Percentiles rank a stretch among this genome's conserved stretches.
Conservation (phyloP, 2,888 invertebrate species). For the Charanyca ferruginea region DNA sequence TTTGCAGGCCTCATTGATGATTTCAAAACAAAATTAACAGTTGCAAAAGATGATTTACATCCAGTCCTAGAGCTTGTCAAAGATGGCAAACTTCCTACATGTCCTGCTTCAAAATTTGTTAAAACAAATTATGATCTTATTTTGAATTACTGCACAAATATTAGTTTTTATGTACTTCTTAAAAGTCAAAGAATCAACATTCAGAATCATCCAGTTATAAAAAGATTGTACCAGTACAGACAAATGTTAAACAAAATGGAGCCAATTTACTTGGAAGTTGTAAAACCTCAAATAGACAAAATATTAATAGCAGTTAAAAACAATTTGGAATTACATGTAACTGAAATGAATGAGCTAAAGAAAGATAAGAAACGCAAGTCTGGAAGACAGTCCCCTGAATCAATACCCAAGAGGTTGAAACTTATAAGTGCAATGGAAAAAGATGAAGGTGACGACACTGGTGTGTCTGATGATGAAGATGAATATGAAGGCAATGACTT, state of each 20-base stretch:
- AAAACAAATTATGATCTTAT: constrained; percentile 93
- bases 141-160: constrained; percentile 96
- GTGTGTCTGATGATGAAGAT: constrained; percentile 86
- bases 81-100: constrained; percentile 91
- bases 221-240: constrained; percentile 95
- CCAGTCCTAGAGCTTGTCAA: constrained; percentile 93
- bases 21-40: constrained; percentile 93
- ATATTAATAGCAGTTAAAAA: constrained; percentile 91
- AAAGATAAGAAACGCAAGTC: constrained; percentile 80
- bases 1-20: constrained; percentile 95
- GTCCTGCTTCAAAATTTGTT: constrained; percentile 93
- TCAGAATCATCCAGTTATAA: constrained; percentile 97
- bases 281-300: constrained; percentile 93
- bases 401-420: constrained; percentile 83
- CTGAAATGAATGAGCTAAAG: constrained; percentile 67
- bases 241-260: constrained; percentile 94
- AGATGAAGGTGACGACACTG: constrained; percentile 85
- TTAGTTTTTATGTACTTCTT: constrained; percentile 96
- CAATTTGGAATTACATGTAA: constrained; percentile 78
- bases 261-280: constrained; percentile 92
- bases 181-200: constrained; percentile 94
- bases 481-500: constrained; percentile 84
- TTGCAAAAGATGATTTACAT: constrained; percentile 92
- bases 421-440: constrained; percentile 82
- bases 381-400: constrained; percentile 71